Evolutionary conservation across 2,888 invertebrate species (phyloP), one percentile per base, ranked within the genome.

Genomic region (Acanthosoma haemorrhoidale): DNA sequence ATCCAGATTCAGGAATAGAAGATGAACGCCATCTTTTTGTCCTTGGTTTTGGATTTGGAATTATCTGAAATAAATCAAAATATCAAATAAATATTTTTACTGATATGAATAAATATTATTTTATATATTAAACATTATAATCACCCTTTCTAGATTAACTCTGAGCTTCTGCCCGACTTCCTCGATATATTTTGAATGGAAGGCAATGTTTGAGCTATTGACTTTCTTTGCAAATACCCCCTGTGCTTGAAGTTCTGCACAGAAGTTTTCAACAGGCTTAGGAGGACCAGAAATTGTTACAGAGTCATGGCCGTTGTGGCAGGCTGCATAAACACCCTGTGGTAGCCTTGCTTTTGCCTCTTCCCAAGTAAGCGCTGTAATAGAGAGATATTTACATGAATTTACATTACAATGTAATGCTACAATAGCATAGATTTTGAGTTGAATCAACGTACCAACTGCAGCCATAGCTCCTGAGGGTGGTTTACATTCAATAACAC

Each of bases 261-360:
- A 87, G 78, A 94, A 87, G 75, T 85, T 84, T 38, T 84, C 82
- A 13, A 95, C 83, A 1, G 87, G 84, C 1, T 83, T 84, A 39
- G 86, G 85, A 0, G 94, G 92, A 0, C 98, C 98, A 4, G 97
- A 97, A 73, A 98, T 84, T 11, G 96, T 96, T 9, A 97, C 96
- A 76, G 92, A 95, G 80, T 98, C 96, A 73, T 83, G 85, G 71
- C 95, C 89, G 82, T 99, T 99, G 83, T 98, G 96, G 80, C 98
- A 99, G 61, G 96, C 96, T 11, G 94, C 89, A 77, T 85, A 86
- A 15, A 96, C 84, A 76, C 88, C 92, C 76, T 88, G 92, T 29
- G 87, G 80, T 15, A 95, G 94, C 68, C 88, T 85, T 75, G 82
- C 82, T 76, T 84, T 84, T 69, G 88, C 86, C 76, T 93, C 89